Evolutionary conservation across 2,113 vertebrate genomes (phyloP).

Genomic region (Phodopus roborovskii): DNA sequence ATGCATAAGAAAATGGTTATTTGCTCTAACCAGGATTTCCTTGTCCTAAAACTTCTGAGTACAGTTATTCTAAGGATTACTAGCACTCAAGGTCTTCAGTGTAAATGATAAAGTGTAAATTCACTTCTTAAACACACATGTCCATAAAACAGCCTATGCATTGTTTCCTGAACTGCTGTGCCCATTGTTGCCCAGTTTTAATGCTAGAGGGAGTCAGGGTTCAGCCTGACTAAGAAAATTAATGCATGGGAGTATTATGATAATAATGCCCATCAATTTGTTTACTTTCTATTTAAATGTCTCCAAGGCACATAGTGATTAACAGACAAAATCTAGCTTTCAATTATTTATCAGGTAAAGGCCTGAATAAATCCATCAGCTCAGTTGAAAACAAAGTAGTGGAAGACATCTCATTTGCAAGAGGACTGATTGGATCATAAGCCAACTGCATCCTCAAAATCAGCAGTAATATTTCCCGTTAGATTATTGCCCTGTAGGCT

Average conservation of each 20-base stretch:
- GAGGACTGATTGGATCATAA: slow-evolving; percentile 1
- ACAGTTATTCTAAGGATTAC: slow-evolving; percentile 6
- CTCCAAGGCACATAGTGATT: slow-evolving; percentile 13
- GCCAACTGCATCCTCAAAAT: slow-evolving; percentile 1
- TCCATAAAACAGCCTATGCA: background rate
- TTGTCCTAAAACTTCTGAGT: background rate
- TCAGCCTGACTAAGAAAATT: slow-evolving; percentile 21
- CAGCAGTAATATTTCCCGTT: background rate
- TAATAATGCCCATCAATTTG: slow-evolving; percentile 1
- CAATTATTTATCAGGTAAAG: slow-evolving; percentile 42
- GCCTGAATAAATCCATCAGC: slow-evolving; percentile 37
- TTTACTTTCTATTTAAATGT: slow-evolving; percentile 20
- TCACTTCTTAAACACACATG: background rate
- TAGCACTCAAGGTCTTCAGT: background rate
- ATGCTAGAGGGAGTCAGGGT: background rate
- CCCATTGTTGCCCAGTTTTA: background rate
- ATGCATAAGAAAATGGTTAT: background rate
- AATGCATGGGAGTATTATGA: background rate
- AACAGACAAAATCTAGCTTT: slow-evolving; percentile 46
- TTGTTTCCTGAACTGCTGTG: background rate
- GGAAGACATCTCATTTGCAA: slow-evolving; percentile 7
- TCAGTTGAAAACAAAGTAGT: slow-evolving; percentile 46
- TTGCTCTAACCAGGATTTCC: background rate
- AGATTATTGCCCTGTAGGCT: background rate
- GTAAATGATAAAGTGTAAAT: background rate